Evolutionary conservation across 1,140 invertebrate genomes (phyloP), one percentile per base, ranked within the genome.

Genomic region (Panonychus citri): DNA sequence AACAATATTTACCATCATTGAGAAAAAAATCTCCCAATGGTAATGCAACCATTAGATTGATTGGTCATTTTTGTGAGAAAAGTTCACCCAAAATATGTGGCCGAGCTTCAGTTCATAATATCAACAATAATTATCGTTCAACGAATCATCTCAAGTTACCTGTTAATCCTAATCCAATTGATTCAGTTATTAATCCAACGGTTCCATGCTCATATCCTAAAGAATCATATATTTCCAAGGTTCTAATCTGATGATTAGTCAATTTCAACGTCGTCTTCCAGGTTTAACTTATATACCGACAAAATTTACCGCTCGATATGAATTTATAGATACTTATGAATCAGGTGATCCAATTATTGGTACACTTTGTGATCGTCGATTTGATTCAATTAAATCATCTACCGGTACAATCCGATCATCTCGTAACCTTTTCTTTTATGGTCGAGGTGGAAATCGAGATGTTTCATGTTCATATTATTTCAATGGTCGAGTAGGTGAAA

Each of bases 221-320:
- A 27, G 63, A 64, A 37, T 62, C 60, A 25, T 64, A 64, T 28
- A 26, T 64, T 17, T 64, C 63, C 13, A 57, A 13, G 62, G 63
- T 13, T 52, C 62, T 25, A 51, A 58, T n/a, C 24, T 64, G 13
- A 30, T 61, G n/a, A 54, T 64, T 43, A 57, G 50, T 28, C 60
- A 62, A 30, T 58, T 60, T 40, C 51, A 62, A 19, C 57, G 42
- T 25, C 60, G 55, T 17, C 54, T 58, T 15, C 50, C 60, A n/a
- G 59, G 60, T 42, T 26, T 63, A 19, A 43, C 54, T 30, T 27
- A 25, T 19, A 21, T 24, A 46, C 40, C 26, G 21, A n/a, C 53
- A 1, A 53, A 57, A 21, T 64, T 64, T 51, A 28, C 59, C n/a
- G 58, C 62, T 10, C 42, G 55, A 21, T 64, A 59, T 43, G 63